These are phyloP conservation scores for Peribatodes rhomboidaria DNA, from an alignment of 2,888 invertebrate genomes.

Conservation along the genomic window DNA sequence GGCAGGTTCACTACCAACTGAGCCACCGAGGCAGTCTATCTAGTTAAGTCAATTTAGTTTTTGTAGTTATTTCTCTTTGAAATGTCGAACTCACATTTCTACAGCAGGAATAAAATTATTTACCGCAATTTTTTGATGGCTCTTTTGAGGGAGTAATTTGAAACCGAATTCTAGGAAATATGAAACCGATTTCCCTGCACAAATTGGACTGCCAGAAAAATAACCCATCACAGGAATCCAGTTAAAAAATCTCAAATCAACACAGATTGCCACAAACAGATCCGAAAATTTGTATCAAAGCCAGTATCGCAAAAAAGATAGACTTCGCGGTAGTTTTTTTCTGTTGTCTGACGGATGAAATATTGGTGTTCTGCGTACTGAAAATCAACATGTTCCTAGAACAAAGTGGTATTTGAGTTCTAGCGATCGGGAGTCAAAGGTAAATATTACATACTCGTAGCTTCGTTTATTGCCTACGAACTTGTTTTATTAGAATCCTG, in stretches of 20 bases:
- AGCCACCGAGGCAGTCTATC: no score
- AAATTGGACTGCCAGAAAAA: slow-evolving; percentile 2
- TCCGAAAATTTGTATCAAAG: slow-evolving; percentile 36
- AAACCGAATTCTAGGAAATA: not conserved
- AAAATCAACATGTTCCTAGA: slow-evolving; percentile 50
- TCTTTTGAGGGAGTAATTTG: not conserved
- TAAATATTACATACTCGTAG: slow-evolving; percentile 23
- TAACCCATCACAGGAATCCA: slow-evolving; percentile 1
- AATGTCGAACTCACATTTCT: no score
- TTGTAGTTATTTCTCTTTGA: no score
- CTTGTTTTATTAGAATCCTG: slow-evolving; percentile 17
- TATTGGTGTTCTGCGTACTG: slow-evolving; percentile 49
- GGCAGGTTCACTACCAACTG: no score
- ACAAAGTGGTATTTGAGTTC: slow-evolving; percentile 49
- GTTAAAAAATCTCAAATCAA: slow-evolving; percentile 27
- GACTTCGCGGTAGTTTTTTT: slow-evolving; percentile 38
- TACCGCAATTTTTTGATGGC: not conserved
- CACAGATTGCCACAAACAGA: slow-evolving; percentile 19
- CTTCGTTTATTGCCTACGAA: slow-evolving; percentile 14
- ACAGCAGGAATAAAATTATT: not conserved
- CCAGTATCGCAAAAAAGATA: slow-evolving; percentile 29
- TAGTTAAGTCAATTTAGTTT: no score
- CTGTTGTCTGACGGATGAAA: slow-evolving; percentile 49
- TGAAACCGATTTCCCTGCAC: not conserved
- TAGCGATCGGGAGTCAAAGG: slow-evolving; percentile 38